A percentile compares a stretch with the other conserved stretches of the same genome.
Conservation (phyloP, 2,797 vertebrate genomes). For the Poliocrania exsul region DNA sequence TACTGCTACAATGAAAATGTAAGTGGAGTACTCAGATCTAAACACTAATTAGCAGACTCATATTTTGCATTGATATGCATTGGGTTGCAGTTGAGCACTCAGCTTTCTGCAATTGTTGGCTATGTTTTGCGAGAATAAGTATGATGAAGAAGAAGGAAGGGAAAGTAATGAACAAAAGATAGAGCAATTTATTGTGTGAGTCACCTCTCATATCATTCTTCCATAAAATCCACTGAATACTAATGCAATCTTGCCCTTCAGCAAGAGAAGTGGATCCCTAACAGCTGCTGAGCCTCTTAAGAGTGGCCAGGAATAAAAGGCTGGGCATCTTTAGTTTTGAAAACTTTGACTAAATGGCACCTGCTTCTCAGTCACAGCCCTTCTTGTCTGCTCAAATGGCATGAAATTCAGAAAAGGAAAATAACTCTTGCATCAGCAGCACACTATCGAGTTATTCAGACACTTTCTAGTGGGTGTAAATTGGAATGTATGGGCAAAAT, state of each 20-base stretch:
- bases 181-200: background rate
- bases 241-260: background rate
- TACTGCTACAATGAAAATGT: background rate
- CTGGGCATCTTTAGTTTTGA: background rate
- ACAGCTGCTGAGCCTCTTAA: background rate
- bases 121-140: background rate
- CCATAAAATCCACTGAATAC: background rate
- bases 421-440: background rate
- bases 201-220: background rate
- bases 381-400: background rate
- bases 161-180: background rate
- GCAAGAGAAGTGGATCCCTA: background rate
- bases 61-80: background rate
- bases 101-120: background rate
- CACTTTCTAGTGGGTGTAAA: background rate
- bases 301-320: background rate
- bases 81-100: background rate
- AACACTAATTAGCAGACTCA: background rate
- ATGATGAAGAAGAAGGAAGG: background rate
- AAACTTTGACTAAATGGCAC: background rate
- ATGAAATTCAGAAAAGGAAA: background rate
- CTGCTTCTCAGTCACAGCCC: background rate
- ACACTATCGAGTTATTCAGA: background rate
- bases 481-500: conserved; percentile 10
- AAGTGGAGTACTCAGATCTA: background rate